phyloP scores from a whole-genome alignment of 2,797 vertebrate genomes.

The Ctenopoma multispine region DNA sequence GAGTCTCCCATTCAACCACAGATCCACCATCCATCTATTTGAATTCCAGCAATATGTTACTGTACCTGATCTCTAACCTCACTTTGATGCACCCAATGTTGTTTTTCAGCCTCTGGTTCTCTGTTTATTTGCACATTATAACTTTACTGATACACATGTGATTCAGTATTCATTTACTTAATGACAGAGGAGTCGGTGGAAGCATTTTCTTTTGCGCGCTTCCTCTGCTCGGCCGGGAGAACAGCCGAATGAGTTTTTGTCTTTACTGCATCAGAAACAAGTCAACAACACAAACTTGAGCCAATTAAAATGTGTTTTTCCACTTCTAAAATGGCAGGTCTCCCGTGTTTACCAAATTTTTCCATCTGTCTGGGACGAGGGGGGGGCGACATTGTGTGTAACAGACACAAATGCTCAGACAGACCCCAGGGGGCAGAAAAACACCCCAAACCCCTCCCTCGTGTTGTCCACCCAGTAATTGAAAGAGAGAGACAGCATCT shows the following conservation, averaged over 20 bases:
- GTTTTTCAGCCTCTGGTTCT: background rate
- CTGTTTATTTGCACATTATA: background rate
- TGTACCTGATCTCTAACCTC: background rate
- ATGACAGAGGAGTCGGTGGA: background rate
- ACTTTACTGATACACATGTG: background rate
- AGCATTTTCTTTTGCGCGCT: background rate
- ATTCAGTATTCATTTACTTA: background rate
- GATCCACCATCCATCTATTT: background rate
- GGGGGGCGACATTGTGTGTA: too few relatives aligned
- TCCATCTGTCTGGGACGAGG: conserved; percentile 9
- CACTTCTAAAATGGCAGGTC: background rate
- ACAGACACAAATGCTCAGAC: conserved; percentile 42
- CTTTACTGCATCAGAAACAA: background rate
- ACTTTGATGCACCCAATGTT: background rate
- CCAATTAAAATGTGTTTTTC: background rate
- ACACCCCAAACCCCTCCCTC: conserved; percentile 42
- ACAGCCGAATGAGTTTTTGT: background rate
- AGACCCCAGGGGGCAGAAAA: conserved; percentile 50
- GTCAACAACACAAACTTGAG: background rate
- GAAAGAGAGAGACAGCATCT: conserved; percentile 43
- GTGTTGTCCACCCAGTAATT: conserved; percentile 39
- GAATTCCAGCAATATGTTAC: background rate
- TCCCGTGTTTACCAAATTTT: conserved; percentile 15
- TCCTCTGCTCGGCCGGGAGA: too few relatives aligned
- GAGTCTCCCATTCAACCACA: background rate